Evolutionary conservation across 2,888 invertebrate species (phyloP), one percentile per base, ranked within the genome.

Genomic region (Pherbina coryleti): DNA sequence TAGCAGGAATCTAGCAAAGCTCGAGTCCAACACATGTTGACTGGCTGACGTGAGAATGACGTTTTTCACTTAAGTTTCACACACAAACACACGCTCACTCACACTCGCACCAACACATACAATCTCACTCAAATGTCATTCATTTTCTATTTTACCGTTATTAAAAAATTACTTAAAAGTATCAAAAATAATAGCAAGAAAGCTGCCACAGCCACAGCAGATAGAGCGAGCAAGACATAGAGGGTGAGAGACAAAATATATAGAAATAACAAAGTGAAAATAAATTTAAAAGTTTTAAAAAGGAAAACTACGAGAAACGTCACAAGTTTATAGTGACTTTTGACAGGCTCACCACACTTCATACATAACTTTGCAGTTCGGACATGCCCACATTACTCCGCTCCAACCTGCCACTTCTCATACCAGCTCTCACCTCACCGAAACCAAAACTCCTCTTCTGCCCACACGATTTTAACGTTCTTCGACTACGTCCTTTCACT

Each of bases 301-400:
- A 83, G 85, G 80, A 84, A 81, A 83, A 82, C 82, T 83, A 81
- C 82, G 82, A 84, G 84, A 86, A 84, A 85, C 84, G 84, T 87
- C 86, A 87, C 85, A 87, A 88, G 85, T 88, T 87, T 86, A 84
- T 87, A 85, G 88, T 88, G 88, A 86, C 87, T 87, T 88, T 84
- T 88, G 87, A 88, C 87, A 88, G 85, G 83, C 83, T 82, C 86
- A 85, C 86, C 88, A 87, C 84, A 86, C 85, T 86, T 84, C 79
- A 81, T 79, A 82, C 83, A 82, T 82, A 85, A 84, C 82, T 84
- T 84, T 80, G 78, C 78, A 62, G 79, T 78, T 72, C 22, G 60
- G 73, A 60, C 67, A 66, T 67, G 66, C 55, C 25, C 79, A 67
- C 51, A 69, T 79, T 55, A 22, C 69, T 25, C 22, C 51, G 34